A percentile compares a stretch with the other conserved stretches of the same genome.
These are phyloP conservation scores for Catamblyrhynchus diadema DNA, from an alignment of 2,797 vertebrate genomes.

Conservation along the genomic window DNA sequence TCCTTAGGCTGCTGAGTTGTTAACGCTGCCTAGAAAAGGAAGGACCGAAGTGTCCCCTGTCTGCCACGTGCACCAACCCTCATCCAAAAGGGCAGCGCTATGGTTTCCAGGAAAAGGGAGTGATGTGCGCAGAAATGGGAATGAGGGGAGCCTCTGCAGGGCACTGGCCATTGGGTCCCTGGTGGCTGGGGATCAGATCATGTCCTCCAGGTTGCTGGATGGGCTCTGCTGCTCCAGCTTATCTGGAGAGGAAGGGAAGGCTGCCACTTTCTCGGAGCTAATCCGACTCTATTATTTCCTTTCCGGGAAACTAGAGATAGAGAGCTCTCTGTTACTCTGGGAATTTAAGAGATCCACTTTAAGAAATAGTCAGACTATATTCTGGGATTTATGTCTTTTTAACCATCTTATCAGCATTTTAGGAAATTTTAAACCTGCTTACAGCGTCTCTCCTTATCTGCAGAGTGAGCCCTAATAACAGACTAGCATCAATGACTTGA, in stretches of 20 bases:
- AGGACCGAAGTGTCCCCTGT: background rate
- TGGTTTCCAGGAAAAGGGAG: background rate
- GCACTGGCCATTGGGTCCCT: accelerated
- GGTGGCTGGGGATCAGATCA: background rate
- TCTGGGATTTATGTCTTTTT: background rate
- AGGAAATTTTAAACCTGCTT: background rate
- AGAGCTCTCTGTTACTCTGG: background rate
- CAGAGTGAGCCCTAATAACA: background rate
- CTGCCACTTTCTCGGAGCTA: background rate
- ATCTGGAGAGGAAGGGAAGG: conserved; percentile 17
- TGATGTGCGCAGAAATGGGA: background rate
- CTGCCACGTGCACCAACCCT: background rate
- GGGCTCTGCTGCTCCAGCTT: background rate
- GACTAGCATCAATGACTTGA: background rate
- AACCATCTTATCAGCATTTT: background rate
- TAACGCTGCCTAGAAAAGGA: conserved; percentile 50
- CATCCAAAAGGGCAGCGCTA: background rate
- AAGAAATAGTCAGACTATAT: background rate
- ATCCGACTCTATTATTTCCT: conserved; percentile 20
- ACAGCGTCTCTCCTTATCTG: background rate
- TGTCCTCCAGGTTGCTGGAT: background rate
- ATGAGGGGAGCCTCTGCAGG: background rate
- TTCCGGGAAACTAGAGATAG: background rate
- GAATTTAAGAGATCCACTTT: background rate
- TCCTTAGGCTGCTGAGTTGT: conserved; percentile 31